phyloP scores from a whole-genome alignment of 2,888 invertebrate species.

The Apocheima hispidaria region DNA sequence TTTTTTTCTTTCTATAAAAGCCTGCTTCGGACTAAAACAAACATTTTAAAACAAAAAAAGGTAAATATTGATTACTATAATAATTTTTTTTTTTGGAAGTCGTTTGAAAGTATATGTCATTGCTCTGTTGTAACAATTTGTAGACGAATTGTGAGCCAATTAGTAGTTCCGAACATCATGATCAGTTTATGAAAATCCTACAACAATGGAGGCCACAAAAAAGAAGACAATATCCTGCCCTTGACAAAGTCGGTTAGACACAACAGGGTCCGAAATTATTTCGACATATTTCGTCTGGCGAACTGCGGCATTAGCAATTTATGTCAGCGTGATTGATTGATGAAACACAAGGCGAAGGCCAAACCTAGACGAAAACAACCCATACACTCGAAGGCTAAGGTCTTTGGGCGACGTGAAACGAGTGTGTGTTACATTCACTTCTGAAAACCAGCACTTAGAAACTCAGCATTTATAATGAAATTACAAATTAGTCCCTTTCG shows the following conservation, averaged over 20 bases:
- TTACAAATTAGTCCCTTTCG: too few relatives aligned
- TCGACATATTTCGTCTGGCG: constrained; percentile 48
- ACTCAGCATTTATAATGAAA: neutral
- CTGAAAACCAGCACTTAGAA: neutral
- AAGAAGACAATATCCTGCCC: constrained; percentile 43
- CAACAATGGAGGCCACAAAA: constrained; percentile 37
- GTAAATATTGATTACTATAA: too few relatives aligned
- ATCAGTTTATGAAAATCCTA: neutral
- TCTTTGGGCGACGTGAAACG: neutral
- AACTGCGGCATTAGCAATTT: constrained; percentile 45
- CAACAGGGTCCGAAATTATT: constrained; percentile 45
- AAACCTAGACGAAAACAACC: constrained; percentile 37
- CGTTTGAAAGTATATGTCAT: neutral
- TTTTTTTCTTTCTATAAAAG: too few relatives aligned
- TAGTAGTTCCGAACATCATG: neutral
- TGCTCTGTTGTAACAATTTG: neutral
- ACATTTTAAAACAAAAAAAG: too few relatives aligned
- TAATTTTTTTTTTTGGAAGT: too few relatives aligned
- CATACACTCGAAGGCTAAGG: constrained; percentile 26
- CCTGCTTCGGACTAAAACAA: too few relatives aligned
- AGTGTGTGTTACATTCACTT: too few relatives aligned
- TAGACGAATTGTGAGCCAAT: neutral
- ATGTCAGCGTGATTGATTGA: constrained; percentile 50
- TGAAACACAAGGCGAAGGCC: constrained; percentile 37
- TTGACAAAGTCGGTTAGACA: constrained; percentile 45